These are phyloP conservation scores for Hartigia nigra DNA, from an alignment of 2,888 invertebrate genomes.

Conservation along the genomic window DNA sequence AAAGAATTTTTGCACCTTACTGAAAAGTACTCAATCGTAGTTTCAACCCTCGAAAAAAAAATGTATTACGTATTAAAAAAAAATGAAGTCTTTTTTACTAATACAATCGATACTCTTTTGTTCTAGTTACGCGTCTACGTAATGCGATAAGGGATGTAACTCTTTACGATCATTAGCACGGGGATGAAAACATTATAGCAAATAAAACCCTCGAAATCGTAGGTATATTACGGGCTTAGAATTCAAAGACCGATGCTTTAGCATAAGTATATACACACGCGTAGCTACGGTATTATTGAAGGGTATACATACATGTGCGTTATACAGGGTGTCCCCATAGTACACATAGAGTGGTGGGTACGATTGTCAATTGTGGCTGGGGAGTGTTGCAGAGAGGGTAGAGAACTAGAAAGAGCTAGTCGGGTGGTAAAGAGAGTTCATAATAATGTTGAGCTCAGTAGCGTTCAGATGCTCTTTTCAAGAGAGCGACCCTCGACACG, in stretches of 20 bases:
- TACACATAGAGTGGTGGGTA: neutral
- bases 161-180: neutral
- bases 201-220: slow-evolving; percentile 25
- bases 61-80: neutral
- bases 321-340: slow-evolving; percentile 13
- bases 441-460: slow-evolving; percentile 54
- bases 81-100: neutral
- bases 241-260: slow-evolving; percentile 24
- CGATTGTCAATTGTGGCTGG: slow-evolving; percentile 13
- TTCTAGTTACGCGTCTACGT: neutral
- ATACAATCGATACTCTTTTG: neutral
- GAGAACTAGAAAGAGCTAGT: slow-evolving; percentile 38
- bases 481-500: slow-evolving; percentile 46
- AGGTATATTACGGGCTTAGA: slow-evolving; percentile 33
- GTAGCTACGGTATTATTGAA: neutral
- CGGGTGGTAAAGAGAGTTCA: slow-evolving; percentile 45
- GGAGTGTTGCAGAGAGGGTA: slow-evolving; percentile 1
- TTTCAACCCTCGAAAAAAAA: too few relatives aligned
- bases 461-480: slow-evolving; percentile 59
- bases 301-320: neutral
- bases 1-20: too few relatives aligned
- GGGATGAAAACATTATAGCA: neutral
- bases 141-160: neutral
- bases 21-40: too few relatives aligned
- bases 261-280: slow-evolving; percentile 23